Evolutionary conservation across 2,797 vertebrate species (phyloP).

Genomic region (Erpetoichthys calabaricus): DNA sequence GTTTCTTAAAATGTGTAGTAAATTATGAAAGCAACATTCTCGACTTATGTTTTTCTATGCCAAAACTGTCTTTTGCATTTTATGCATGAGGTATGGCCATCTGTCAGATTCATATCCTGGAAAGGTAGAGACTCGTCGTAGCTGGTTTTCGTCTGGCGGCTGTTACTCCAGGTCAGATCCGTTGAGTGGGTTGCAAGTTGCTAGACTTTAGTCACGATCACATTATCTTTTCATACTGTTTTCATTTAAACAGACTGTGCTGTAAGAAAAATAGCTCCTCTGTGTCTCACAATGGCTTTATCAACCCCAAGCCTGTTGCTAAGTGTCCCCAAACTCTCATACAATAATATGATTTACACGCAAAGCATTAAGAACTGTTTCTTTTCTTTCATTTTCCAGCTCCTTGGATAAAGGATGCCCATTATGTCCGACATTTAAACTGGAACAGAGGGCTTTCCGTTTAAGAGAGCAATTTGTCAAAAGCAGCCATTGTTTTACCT

Average conservation of each 20-base stretch:
- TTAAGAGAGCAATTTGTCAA: conserved; percentile 30
- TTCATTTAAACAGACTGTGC: not conserved
- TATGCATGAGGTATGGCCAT: too few species aligned
- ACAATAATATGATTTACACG: not conserved
- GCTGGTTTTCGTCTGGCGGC: too few species aligned
- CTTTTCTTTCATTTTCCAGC: conserved; percentile 33
- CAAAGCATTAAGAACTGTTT: conserved; percentile 16
- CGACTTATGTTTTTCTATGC: too few species aligned
- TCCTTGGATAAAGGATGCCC: conserved; percentile 42
- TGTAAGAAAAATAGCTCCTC: not conserved
- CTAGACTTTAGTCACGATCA: not conserved
- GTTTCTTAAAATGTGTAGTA: too few species aligned
- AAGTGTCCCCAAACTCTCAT: not conserved
- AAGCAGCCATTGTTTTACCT: conserved; percentile 30
- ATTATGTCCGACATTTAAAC: conserved; percentile 48
- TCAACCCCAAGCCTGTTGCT: not conserved
- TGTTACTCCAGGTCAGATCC: conserved; percentile 3
- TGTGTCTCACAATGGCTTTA: not conserved
- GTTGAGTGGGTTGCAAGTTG: conserved; percentile 11
- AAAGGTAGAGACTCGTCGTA: too few species aligned
- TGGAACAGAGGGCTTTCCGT: conserved; percentile 38
- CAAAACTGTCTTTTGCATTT: too few species aligned
- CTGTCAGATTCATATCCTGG: too few species aligned
- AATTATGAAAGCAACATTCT: too few species aligned
- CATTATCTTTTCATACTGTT: not conserved